phyloP scores from a whole-genome alignment of 2,888 invertebrate genomes.

The Tinea semifulvella region DNA sequence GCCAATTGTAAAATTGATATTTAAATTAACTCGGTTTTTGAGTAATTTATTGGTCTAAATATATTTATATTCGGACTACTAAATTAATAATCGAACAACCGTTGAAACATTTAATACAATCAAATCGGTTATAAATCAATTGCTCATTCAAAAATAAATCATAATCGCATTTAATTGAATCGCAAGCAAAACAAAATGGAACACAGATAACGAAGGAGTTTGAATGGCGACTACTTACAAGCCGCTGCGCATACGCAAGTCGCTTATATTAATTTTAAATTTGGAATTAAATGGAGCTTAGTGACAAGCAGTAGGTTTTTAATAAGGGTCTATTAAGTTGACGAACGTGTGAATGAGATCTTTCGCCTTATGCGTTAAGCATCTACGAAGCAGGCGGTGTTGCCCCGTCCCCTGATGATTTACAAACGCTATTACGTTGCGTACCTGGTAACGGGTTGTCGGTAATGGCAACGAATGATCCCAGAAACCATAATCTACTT shows the following conservation, averaged over 20 bases:
- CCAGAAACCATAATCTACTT: conserved; percentile 9
- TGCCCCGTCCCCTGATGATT: conserved; percentile 56
- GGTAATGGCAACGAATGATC: conserved; percentile 1
- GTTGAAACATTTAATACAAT: conserved; percentile 10
- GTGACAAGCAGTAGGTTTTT: conserved; percentile 34
- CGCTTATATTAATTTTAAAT: conserved; percentile 42
- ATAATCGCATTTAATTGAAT: conserved; percentile 10
- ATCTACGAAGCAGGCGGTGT: conserved; percentile 34
- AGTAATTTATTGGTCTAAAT: neutral
- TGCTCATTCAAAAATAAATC: conserved; percentile 13
- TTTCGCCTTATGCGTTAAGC: conserved; percentile 53
- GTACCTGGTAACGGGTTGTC: conserved; percentile 13
- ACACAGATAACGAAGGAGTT: conserved; percentile 2
- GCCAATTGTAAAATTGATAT: conserved; percentile 5
- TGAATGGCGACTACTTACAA: conserved; percentile 25
- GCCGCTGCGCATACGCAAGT: conserved; percentile 36
- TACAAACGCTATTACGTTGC: conserved; percentile 23
- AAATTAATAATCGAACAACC: conserved; percentile 5
- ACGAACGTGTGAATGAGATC: conserved; percentile 65
- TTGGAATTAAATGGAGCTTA: conserved; percentile 27
- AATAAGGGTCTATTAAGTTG: conserved; percentile 60
- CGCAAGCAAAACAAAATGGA: conserved; percentile 8
- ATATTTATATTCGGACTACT: conserved; percentile 1
- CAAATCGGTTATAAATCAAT: conserved; percentile 10
- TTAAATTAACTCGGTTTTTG: neutral